Base-by-base conservation (phyloP, 2,888 invertebrate species). In the Ormyrus nitidulus region DNA sequence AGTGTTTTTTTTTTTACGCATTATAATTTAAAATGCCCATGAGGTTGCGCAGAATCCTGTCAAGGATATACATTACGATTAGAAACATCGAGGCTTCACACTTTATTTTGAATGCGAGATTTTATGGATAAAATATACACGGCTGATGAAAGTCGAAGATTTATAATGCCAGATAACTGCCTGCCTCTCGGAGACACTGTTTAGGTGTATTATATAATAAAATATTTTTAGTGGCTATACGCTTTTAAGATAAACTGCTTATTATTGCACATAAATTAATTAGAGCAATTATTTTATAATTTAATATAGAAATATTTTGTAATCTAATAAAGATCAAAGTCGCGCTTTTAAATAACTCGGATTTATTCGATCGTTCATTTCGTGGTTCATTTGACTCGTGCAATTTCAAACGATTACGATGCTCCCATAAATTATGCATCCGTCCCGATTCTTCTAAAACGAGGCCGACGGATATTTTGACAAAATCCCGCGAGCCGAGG, bases 201-300 rank as follows among this genome's bases (percentile, higher is more conserved):
- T 34, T 34, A 34, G 44, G 7, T 73, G 68, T 53, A 53, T 58
- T 66, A 6, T 51, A 53, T 48, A 66, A 48, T 76, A 59, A 75
- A 75, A 54, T 46, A 66, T 66, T 49, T 65, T 74, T 49, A n/a
- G 56, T 64, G 65, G 73, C 71, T 8, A n/a, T 34, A 9, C n/a
- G 56, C 11, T 34, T 34, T 34, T 9, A 48, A 64, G 56, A 65
- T 74, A 74, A 74, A 65, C 48, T 46, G 46, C 56, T 74, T 74
- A 74, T 65, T 74, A 48, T 34, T 34, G 48, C 6, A 8, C 56
- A 54, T 74, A 74, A 74, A 74, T 74, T 65, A 62, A 72, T 72
- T 9, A 5, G 19, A 6, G 44, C 54, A 19, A 53, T 34, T 34
- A 34, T 13, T 11, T 56, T 56, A 56, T n/a, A 56, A 34, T 34